Base-by-base conservation (phyloP, 1,140 invertebrate species). In the Apis florea region DNA sequence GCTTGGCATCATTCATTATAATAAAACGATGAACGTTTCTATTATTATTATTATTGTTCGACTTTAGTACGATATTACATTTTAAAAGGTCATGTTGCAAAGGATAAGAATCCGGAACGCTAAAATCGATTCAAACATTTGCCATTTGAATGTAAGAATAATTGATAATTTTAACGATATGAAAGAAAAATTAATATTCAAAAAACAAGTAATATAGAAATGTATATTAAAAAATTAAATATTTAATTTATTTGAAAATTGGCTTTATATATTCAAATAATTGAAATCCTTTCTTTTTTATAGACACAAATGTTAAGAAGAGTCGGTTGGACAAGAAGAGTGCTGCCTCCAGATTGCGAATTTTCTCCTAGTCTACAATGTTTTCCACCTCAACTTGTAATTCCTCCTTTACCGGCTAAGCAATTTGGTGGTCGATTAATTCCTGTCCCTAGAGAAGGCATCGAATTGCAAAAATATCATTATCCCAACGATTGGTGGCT, bases 401-500 rank as follows among this genome's bases (percentile, higher is more conserved):
- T 93, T 51, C 88, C 90, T 63, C 95, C 95, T 1, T 91, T 96
- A 54, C 94, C 94, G 31, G 86, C 84, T 12, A 91, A 92, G 73
- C 92, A 93, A 71, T 95, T 95, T 77, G 94, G 94, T 26, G 93
- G 92, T 19, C 86, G 92, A 54, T 79, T 92, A 13, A 85, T 95
- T 24, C 94, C 95, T 8, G 94, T 95, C 21, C 95, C 95, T 1
- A 85, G 94, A 54, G 95, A 95, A 88, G 94, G 94, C 76, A 94
- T 95, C 53, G 95, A 96, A 90, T 92, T 96, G 49, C 95, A 95
- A 81, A 96, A 96, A 86, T 95, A 95, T 88, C 94, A 95, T 58
- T 96, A 95, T 89, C 95, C 95, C 1, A 93, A 95, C 58, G 93
- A 94, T 78, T 96, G 95, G 95, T 95, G 95, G 95, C 92, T 95